Evolutionary conservation across 1,140 invertebrate genomes (phyloP), one percentile per base, ranked within the genome.

Genomic region (Trinorchestia longiramus): DNA sequence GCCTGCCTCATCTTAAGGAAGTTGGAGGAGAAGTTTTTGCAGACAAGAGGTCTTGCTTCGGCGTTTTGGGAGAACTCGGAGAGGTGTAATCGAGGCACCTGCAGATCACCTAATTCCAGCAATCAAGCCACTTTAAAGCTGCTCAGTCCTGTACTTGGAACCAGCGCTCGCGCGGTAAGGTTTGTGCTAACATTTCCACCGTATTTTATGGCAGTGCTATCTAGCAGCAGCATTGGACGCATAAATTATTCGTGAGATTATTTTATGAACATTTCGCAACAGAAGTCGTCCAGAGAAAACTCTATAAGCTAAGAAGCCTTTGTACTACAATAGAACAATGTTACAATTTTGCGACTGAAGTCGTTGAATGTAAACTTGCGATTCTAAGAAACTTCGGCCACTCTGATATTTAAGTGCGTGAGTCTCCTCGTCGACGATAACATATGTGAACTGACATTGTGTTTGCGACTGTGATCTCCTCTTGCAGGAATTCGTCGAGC

Each of bases 81-180:
- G 92, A 43, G 92, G 92, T 94, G 92, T 94, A 94, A 94, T 94
- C 44, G 92, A 45, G 44, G 92, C 92, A 43, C 92, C 92, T 94
- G 92, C 92, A 45, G 92, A 94, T 94, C 92, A 43, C 92, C 43
- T 94, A 94, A 94, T 94, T 45, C 92, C 40, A 45, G 92, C 92
- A 44, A 94, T 94, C 92, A 94, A 45, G 43, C 40, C 45, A 94
- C 92, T 94, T 94, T 94, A 94, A 36, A 94, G 92, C 92, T 94
- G 41, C 17, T 43, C 92, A 28, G 92, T 45, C 92, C 92, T 94
- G 92, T 94, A 90, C 88, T 90, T 90, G n/a, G 0, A 90, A 90
- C 41, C n/a, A 1, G 88, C 88, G 88, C 88, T 90, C 88, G 88
- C n/a, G 88, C 88, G 28, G 43, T 41, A 42, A 90, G 41, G 28